phyloP scores from a whole-genome alignment of 2,888 invertebrate genomes.

The Drosophila melanosoma region DNA sequence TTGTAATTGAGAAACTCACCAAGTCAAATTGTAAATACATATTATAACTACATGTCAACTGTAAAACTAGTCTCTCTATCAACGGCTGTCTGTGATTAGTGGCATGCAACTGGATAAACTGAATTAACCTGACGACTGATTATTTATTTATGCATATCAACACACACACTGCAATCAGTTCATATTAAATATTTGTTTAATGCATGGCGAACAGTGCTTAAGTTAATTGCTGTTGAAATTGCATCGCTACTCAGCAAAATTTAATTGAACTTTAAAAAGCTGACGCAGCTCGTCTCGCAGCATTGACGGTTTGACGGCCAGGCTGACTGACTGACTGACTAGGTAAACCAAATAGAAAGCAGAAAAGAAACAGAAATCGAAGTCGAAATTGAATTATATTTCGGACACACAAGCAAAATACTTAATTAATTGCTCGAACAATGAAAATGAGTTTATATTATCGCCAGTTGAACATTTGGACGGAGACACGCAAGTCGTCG shows the following conservation, averaged over 20 bases:
- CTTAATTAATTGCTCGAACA: slow-evolving; percentile 69
- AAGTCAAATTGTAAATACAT: slow-evolving; percentile 51
- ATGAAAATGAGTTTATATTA: slow-evolving; percentile 74
- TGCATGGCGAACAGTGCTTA: slow-evolving; percentile 43
- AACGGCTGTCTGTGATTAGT: slow-evolving; percentile 46
- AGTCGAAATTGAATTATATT: slow-evolving; percentile 64
- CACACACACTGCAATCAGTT: slow-evolving; percentile 1
- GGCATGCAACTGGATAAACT: slow-evolving; percentile 55
- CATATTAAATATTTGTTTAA: slow-evolving; percentile 23
- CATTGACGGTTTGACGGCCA: slow-evolving; percentile 21
- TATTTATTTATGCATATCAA: neutral
- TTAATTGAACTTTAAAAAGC: slow-evolving; percentile 64
- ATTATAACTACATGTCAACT: slow-evolving; percentile 7
- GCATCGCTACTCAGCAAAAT: slow-evolving; percentile 37
- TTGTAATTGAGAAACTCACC: slow-evolving; percentile 48
- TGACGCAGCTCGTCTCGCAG: slow-evolving; percentile 60
- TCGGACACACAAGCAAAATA: slow-evolving; percentile 54
- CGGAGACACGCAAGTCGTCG: slow-evolving; percentile 70
- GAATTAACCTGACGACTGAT: slow-evolving; percentile 41
- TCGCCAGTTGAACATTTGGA: slow-evolving; percentile 69
- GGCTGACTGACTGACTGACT: slow-evolving; percentile 13
- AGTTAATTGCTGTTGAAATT: slow-evolving; percentile 45
- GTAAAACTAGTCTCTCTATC: slow-evolving; percentile 22
- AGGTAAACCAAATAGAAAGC: slow-evolving; percentile 40
- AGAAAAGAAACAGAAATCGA: slow-evolving; percentile 5